These are phyloP conservation scores for Zele albiditarsus DNA, from an alignment of 2,888 invertebrate genomes.

Conservation along the genomic window DNA sequence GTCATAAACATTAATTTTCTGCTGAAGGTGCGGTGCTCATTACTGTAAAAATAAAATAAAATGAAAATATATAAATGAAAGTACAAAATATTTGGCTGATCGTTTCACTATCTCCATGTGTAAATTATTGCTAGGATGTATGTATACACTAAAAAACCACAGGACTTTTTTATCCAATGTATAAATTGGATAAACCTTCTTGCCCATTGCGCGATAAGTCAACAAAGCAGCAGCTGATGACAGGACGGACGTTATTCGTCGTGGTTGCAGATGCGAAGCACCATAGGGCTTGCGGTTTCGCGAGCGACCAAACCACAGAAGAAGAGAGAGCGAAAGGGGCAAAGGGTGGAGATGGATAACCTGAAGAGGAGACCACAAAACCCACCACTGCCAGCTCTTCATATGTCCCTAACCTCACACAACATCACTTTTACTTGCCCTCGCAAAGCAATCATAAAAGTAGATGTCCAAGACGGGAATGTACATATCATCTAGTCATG, in stretches of 20 bases:
- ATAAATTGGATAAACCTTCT: slow-evolving; percentile 17
- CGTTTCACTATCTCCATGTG: too few species aligned
- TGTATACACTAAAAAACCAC: neutral
- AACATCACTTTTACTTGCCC: slow-evolving; percentile 10
- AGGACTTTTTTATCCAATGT: neutral
- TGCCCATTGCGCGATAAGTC: slow-evolving; percentile 22
- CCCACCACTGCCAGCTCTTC: slow-evolving; percentile 3
- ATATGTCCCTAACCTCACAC: slow-evolving; percentile 4
- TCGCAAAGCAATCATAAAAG: too few species aligned
- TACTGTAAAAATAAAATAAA: neutral
- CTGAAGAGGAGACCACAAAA: slow-evolving; percentile 9
- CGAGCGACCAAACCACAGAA: slow-evolving; percentile 23
- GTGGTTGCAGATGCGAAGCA: slow-evolving; percentile 30
- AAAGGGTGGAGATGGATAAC: slow-evolving; percentile 7
- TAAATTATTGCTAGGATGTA: neutral
- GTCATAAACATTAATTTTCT: slow-evolving; percentile 5
- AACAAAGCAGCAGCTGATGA: slow-evolving; percentile 31
- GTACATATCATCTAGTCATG: too few species aligned
- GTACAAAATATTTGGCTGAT: too few species aligned
- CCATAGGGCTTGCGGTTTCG: slow-evolving; percentile 23
- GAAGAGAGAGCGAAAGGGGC: neutral
- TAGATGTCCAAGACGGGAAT: too few species aligned
- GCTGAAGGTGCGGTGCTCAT: neutral
- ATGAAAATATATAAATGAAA: neutral
- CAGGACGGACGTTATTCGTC: slow-evolving; percentile 29